Percentiles rank a stretch among this genome's conserved stretches.
phyloP scores from a whole-genome alignment of 1,140 invertebrate genomes.

The Subanguina moxae region DNA sequence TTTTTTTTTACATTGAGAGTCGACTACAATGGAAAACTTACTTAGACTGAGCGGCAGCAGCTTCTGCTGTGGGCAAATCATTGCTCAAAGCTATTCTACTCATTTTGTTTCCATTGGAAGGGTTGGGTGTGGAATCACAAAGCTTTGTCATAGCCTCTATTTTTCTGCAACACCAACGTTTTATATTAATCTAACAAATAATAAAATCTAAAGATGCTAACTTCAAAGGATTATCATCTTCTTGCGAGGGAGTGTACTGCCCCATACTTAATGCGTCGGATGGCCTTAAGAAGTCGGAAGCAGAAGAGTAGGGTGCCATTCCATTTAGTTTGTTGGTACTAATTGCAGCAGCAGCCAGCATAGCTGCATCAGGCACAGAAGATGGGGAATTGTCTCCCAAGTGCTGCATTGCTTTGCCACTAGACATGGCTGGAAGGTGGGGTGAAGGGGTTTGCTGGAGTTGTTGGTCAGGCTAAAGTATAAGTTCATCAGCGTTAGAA shows the following conservation, averaged over 20 bases:
- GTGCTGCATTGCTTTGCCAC: neutral
- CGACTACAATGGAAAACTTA: neutral
- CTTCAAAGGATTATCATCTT: neutral
- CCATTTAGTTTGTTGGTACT: no score
- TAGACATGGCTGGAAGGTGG: neutral
- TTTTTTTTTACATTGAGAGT: no score
- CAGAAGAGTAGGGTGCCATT: no score
- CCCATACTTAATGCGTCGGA: neutral
- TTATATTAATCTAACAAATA: neutral
- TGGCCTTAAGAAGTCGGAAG: neutral
- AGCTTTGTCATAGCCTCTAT: neutral
- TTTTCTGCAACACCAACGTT: neutral
- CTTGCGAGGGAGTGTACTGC: neutral
- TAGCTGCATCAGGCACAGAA: no score
- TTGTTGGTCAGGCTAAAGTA: conserved; percentile 1
- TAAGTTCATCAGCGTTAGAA: neutral
- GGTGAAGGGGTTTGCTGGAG: neutral
- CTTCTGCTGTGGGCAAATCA: neutral
- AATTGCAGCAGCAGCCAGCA: no score
- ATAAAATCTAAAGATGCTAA: neutral
- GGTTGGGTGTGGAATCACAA: neutral
- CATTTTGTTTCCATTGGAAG: neutral
- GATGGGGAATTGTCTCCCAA: neutral
- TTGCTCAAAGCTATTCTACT: neutral
- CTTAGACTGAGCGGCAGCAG: neutral